A percentile compares a stretch with the other conserved stretches of the same genome.
Conservation (phyloP, 2,113 vertebrate genomes). For the Epinephelus fuscoguttatus region DNA sequence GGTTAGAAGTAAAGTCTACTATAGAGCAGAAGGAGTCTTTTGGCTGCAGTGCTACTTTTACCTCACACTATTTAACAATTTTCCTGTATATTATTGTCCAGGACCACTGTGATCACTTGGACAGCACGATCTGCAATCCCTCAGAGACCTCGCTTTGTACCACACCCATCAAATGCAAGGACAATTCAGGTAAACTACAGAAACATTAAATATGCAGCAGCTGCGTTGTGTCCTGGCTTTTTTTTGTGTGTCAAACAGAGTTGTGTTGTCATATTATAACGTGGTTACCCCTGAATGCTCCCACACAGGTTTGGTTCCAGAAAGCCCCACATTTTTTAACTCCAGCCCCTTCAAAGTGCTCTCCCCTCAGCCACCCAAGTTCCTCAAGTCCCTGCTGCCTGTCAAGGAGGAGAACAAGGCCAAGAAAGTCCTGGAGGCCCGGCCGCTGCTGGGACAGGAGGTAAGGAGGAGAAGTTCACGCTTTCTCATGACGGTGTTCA, state of each 20-base stretch:
- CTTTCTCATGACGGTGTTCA: neutral
- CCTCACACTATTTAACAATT: neutral
- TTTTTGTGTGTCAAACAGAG: neutral
- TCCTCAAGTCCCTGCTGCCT: slow-evolving; percentile 96
- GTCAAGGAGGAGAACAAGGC: slow-evolving; percentile 94
- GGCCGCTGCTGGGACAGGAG: slow-evolving; percentile 94
- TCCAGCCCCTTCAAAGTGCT: slow-evolving; percentile 94
- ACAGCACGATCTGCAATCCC: slow-evolving; percentile 86
- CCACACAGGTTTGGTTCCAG: slow-evolving; percentile 80
- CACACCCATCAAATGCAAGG: slow-evolving; percentile 90
- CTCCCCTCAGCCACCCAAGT: slow-evolving; percentile 94
- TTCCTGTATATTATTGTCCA: slow-evolving; percentile 61
- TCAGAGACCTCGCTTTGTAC: slow-evolving; percentile 89
- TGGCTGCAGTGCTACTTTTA: neutral
- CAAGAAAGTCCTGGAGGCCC: slow-evolving; percentile 89
- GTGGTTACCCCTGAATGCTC: neutral
- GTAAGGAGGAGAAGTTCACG: slow-evolving; percentile 74
- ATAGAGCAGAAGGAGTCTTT: neutral
- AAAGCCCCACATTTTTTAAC: slow-evolving; percentile 89
- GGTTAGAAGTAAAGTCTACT: too few species aligned
- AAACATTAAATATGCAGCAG: neutral
- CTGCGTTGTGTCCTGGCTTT: neutral
- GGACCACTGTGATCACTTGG: slow-evolving; percentile 90
- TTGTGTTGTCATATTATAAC: neutral
- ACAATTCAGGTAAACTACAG: slow-evolving; percentile 80